These are phyloP conservation scores for Drosophila barbarae DNA, from an alignment of 2,888 invertebrate genomes.

Conservation along the genomic window DNA sequence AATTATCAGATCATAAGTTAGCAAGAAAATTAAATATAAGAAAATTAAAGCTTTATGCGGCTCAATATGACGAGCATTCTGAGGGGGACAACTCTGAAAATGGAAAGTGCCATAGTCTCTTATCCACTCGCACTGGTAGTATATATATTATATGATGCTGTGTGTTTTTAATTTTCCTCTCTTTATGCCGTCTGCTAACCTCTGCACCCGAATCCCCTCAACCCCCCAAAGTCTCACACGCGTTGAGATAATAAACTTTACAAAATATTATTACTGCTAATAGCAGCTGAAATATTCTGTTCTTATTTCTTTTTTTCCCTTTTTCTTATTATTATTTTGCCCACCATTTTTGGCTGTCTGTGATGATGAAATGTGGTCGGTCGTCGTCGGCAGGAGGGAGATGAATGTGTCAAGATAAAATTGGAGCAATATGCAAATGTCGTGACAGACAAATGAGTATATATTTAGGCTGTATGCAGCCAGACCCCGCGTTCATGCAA, in stretches of 20 bases:
- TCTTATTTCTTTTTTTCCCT: not conserved
- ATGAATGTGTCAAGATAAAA: conserved; percentile 46
- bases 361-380: conserved; percentile 9
- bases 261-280: conserved; percentile 63
- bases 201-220: conserved; percentile 7
- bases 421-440: conserved; percentile 64
- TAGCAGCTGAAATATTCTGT: conserved; percentile 51
- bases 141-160: conserved; percentile 5
- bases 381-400: not conserved
- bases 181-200: conserved; percentile 1
- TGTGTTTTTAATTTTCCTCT: not conserved
- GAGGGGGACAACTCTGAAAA: conserved; percentile 12
- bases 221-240: not conserved
- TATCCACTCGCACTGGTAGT: not conserved
- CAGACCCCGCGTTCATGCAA: conserved; percentile 12
- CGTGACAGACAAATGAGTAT: conserved; percentile 38
- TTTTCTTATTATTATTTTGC: conserved; percentile 1
- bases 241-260: conserved; percentile 50
- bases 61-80: not conserved
- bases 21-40: not conserved
- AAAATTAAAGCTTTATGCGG: not conserved
- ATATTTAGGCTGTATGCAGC: conserved; percentile 16
- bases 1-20: not conserved
- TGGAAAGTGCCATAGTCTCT: conserved; percentile 24
- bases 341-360: conserved; percentile 31